A percentile compares a stretch with the other conserved stretches of the same genome.
Conservation (phyloP, 2,797 vertebrate genomes). For the Poeciliopsis gracilis region DNA sequence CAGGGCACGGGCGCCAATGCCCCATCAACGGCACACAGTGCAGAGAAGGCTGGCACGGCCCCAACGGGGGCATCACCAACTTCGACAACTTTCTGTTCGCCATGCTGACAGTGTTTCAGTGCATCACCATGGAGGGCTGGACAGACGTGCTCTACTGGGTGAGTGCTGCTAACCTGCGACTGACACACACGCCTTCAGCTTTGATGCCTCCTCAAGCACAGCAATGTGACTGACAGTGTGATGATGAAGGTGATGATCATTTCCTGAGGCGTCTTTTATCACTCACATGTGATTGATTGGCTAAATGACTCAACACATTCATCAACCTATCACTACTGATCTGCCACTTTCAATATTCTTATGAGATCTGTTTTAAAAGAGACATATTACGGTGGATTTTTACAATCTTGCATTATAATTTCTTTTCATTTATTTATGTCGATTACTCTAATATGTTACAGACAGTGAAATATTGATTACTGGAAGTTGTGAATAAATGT, state of each 20-base stretch:
- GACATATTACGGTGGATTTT: background rate
- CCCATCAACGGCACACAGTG: conserved; percentile 91
- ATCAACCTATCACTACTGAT: conserved; percentile 27
- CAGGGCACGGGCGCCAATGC: conserved; percentile 95
- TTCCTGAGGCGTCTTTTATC: conserved; percentile 55
- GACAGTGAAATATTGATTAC: no score
- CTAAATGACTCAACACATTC: conserved; percentile 47
- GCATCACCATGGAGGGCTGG: conserved; percentile 99
- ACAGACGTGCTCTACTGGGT: conserved; percentile 99
- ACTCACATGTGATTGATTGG: conserved; percentile 57
- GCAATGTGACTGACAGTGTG: conserved; percentile 55
- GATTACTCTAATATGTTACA: no score
- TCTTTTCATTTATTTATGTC: no score
- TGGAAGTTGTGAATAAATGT: background rate
- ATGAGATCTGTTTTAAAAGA: conserved; percentile 11
- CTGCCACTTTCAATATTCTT: conserved; percentile 21
- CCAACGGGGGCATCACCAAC: conserved; percentile 97
- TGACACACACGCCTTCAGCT: conserved; percentile 39
- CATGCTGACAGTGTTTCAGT: conserved; percentile 99
- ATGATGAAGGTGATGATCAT: conserved; percentile 59
- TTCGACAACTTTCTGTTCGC: conserved; percentile 99
- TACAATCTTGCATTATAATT: background rate
- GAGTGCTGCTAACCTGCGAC: conserved; percentile 67
- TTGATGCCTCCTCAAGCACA: conserved; percentile 28
- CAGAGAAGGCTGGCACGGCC: conserved; percentile 94